Conservation (phyloP, 2,888 invertebrate species). For the Alentia gelatinosa region DNA sequence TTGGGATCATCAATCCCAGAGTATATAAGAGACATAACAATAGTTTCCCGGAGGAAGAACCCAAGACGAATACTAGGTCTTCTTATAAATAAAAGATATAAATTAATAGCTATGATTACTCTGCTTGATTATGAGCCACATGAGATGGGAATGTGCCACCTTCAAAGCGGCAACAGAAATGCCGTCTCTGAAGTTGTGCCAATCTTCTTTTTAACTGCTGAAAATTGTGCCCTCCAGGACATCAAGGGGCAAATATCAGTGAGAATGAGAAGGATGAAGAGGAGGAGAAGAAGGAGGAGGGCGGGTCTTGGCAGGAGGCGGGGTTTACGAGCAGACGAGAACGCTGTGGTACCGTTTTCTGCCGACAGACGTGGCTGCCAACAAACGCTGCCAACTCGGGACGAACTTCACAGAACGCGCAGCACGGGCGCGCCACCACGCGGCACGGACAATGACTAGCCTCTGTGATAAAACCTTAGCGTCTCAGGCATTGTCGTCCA, state of each 20-base stretch:
- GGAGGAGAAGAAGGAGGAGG: neutral
- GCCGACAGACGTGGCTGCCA: neutral
- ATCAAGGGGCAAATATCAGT: neutral
- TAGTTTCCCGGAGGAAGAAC: too few relatives aligned
- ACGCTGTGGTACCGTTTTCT: neutral
- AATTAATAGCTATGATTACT: neutral
- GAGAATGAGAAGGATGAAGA: neutral
- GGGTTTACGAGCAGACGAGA: neutral
- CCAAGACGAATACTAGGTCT: neutral
- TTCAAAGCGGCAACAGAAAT: neutral
- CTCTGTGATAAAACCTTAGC: neutral
- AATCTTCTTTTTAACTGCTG: neutral
- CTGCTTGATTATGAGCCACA: neutral
- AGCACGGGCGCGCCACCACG: neutral
- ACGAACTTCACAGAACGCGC: neutral
- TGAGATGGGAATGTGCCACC: neutral
- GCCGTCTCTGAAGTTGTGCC: neutral
- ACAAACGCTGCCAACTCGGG: neutral
- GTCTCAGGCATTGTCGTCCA: neutral
- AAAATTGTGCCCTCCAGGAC: neutral
- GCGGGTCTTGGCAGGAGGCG: neutral
- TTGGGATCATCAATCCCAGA: too few relatives aligned
- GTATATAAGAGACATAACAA: too few relatives aligned
- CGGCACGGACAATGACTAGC: neutral
- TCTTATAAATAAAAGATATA: neutral